Conservation (phyloP, 1,140 invertebrate genomes). For the Hyphantria cunea region DNA sequence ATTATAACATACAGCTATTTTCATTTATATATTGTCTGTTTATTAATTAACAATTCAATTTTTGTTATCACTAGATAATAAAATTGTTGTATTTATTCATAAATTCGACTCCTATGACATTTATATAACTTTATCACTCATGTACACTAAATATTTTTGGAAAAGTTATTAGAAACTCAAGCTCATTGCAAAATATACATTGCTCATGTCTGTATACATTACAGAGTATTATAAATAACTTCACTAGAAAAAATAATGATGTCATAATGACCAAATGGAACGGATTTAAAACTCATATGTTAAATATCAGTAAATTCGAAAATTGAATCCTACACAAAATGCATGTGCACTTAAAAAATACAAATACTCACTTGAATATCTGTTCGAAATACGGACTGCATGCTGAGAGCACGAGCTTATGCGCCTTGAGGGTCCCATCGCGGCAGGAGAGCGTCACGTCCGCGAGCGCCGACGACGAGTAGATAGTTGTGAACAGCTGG, state of each 20-base stretch:
- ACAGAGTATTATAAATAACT: conserved; percentile 50
- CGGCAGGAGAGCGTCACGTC: conserved; percentile 86
- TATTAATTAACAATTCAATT: conserved; percentile 49
- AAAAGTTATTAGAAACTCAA: conserved; percentile 26
- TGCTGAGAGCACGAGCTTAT: conserved; percentile 87
- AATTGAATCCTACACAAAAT: conserved; percentile 15
- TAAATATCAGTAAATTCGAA: conserved; percentile 19
- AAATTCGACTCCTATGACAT: conserved; percentile 42
- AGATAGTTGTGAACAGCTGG: conserved; percentile 86
- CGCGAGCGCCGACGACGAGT: conserved; percentile 86
- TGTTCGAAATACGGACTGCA: conserved; percentile 90
- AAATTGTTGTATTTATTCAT: conserved; percentile 15
- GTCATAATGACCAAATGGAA: conserved; percentile 54
- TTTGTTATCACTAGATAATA: conserved; percentile 64
- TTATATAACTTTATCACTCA: conserved; percentile 40
- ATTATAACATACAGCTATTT: conserved; percentile 35
- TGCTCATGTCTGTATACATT: conserved; percentile 40
- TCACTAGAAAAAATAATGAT: conserved; percentile 57
- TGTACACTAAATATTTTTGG: conserved; percentile 25
- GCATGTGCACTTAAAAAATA: conserved; percentile 35
- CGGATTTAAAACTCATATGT: conserved; percentile 35
- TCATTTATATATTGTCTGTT: conserved; percentile 50
- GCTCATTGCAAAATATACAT: conserved; percentile 31
- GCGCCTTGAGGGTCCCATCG: conserved; percentile 86
- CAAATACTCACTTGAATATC: conserved; percentile 83